phyloP scores from a whole-genome alignment of 2,797 vertebrate species.

The Gallirallus australis region DNA sequence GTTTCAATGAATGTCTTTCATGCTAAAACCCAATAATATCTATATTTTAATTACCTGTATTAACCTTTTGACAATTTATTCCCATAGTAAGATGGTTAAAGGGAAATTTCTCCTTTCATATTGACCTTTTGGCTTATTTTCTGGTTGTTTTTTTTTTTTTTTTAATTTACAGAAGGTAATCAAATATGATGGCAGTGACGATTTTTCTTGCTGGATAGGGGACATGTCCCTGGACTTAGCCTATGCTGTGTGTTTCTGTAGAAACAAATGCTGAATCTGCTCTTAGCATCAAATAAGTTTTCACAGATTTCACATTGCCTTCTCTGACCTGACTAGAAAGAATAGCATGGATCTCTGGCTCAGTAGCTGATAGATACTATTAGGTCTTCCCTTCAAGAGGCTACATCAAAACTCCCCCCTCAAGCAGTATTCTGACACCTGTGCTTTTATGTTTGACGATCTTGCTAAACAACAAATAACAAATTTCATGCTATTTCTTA shows the following conservation, averaged over 20 bases:
- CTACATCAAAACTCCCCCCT: constrained; percentile 15
- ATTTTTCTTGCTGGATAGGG: neutral
- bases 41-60: neutral
- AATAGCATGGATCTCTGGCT: neutral
- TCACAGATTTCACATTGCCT: neutral
- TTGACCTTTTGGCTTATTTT: neutral
- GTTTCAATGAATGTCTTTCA: neutral
- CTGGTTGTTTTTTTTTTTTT: neutral
- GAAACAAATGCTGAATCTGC: neutral
- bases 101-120: neutral
- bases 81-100: neutral
- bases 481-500: constrained; percentile 36
- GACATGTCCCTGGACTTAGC: neutral
- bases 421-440: constrained; percentile 11
- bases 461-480: constrained; percentile 48
- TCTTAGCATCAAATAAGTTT: constrained; percentile 12
- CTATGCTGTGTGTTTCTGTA: neutral
- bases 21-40: neutral
- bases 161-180: neutral
- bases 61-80: neutral
- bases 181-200: neutral
- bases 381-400: constrained; percentile 41
- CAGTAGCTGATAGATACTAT: constrained; percentile 48
- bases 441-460: constrained; percentile 48
- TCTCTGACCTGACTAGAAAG: constrained; percentile 30